Conservation (phyloP, 2,113 vertebrate species). For the Daphoenositta chrysoptera region DNA sequence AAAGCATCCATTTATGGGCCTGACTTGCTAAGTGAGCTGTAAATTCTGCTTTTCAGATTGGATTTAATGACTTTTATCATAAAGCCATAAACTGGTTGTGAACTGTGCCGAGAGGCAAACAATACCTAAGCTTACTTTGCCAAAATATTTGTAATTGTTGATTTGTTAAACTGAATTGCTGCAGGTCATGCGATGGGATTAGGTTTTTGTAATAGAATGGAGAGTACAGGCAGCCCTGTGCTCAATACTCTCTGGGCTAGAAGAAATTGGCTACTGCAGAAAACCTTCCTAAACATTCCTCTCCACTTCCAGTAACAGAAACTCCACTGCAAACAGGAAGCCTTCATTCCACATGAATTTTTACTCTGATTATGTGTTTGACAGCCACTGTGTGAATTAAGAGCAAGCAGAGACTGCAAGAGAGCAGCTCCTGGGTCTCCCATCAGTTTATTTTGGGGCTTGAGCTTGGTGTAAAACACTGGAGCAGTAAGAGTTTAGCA, state of each 20-base stretch:
- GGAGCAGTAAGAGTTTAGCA: not conserved
- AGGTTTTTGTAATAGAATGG: slow-evolving; percentile 43
- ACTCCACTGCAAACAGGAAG: not conserved
- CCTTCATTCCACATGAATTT: not conserved
- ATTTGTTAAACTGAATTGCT: slow-evolving; percentile 67
- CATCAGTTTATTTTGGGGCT: not conserved
- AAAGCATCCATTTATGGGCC: slow-evolving; percentile 50
- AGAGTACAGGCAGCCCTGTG: slow-evolving; percentile 8
- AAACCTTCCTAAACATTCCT: not conserved
- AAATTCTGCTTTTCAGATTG: slow-evolving; percentile 68
- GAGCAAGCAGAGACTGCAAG: not conserved
- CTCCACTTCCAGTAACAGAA: not conserved
- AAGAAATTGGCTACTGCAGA: slow-evolving; percentile 16
- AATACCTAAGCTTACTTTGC: slow-evolving; percentile 69
- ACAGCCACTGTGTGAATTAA: not conserved
- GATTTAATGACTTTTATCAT: slow-evolving; percentile 68
- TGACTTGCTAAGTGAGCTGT: slow-evolving; percentile 64
- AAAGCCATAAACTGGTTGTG: slow-evolving; percentile 63
- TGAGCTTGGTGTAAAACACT: not conserved
- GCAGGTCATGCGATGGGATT: slow-evolving; percentile 64
- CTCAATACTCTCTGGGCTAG: slow-evolving; percentile 9
- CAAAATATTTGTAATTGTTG: slow-evolving; percentile 70
- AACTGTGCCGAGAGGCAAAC: slow-evolving; percentile 55
- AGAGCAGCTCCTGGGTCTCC: not conserved
- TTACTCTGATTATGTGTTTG: not conserved